Base-by-base conservation (phyloP, 2,113 vertebrate genomes). In the Larimichthys polyactis region DNA sequence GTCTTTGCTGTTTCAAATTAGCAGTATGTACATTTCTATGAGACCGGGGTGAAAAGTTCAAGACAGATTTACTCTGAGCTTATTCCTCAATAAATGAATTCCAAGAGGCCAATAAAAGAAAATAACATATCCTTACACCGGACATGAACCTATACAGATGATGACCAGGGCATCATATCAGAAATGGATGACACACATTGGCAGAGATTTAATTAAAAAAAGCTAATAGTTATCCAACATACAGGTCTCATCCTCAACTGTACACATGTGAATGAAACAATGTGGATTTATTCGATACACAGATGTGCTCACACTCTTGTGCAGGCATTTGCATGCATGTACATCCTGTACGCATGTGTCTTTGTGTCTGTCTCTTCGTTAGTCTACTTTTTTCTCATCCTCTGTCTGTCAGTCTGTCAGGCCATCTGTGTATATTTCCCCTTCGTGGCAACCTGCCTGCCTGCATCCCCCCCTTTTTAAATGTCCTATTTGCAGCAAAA, bases 401-500 rank as follows among this genome's bases (percentile, higher is more conserved):
- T 89, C 71, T 86, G 82, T 87, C 85, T 90, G 67, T 86, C 80
- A 83, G 84, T 88, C 82, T 91, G 89, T 90, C 78, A 82, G 73
- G 82, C 81, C 87, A 84, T 91, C 87, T 84, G 86, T 89, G 82
- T 85, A 86, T 71, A 75, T 81, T 86, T 84, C 81, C 71, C 12
- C 59, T 89, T 65, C 14, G 16, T 87, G 86, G 71, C 87, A 89
- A 80, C 83, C 81, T 81, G 87, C 85, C 85, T 86, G 62, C 51
- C 9, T 75, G 71, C 57, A 69, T 40, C 62, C 73, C 62, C 76
- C 62, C 77, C 70, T 51, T 66, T 40, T 40, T 40, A 40, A 63
- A 64, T 78, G 58, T 89, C 70, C 49, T 90, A 75, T 22, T 83
- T 87, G 77, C 79, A 80, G 76, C 64, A 14, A 82, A 85, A 84